phyloP scores from a whole-genome alignment of 2,888 invertebrate genomes.

The Conchocele bisecta region DNA sequence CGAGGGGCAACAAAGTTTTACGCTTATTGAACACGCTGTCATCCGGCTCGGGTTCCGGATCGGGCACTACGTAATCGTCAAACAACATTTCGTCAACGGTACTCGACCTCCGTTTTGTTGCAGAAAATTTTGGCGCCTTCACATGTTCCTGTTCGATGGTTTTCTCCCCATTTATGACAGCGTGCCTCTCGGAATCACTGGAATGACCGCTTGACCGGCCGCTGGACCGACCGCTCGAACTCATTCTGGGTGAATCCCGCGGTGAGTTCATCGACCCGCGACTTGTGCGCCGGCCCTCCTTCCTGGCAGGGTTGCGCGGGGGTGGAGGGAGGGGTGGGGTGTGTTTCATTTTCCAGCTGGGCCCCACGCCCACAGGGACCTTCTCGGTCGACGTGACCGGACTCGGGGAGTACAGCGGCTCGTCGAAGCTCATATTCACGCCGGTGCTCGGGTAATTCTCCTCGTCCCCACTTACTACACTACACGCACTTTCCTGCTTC shows the following conservation, averaged over 20 bases:
- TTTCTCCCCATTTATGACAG: conserved; percentile 30
- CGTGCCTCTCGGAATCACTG: conserved; percentile 54
- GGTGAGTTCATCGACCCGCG: conserved; percentile 44
- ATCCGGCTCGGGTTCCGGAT: conserved; percentile 43
- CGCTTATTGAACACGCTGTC: conserved; percentile 41
- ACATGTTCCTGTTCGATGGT: conserved; percentile 25
- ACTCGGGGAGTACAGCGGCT: conserved; percentile 68
- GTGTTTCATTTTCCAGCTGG: conserved; percentile 46
- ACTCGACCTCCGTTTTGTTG: conserved; percentile 73
- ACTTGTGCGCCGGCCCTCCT: conserved; percentile 35
- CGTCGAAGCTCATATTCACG: conserved; percentile 76
- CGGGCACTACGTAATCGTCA: conserved; percentile 75
- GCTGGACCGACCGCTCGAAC: conserved; percentile 16
- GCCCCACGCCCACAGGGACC: conserved; percentile 20
- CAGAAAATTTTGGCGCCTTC: conserved; percentile 66
- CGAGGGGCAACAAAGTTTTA: conserved; percentile 68
- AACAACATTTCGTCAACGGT: conserved; percentile 79
- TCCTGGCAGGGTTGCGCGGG: conserved; percentile 52
- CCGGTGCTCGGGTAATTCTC: conserved; percentile 45
- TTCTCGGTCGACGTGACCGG: conserved; percentile 39
- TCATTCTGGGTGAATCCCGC: conserved; percentile 45
- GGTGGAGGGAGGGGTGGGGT: conserved; percentile 53
- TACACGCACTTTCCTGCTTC: conserved; percentile 37
- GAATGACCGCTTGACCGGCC: conserved; percentile 45
- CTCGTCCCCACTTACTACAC: conserved; percentile 50